Conservation (phyloP, 2,797 vertebrate species). For the Moxostoma hubbsi region DNA sequence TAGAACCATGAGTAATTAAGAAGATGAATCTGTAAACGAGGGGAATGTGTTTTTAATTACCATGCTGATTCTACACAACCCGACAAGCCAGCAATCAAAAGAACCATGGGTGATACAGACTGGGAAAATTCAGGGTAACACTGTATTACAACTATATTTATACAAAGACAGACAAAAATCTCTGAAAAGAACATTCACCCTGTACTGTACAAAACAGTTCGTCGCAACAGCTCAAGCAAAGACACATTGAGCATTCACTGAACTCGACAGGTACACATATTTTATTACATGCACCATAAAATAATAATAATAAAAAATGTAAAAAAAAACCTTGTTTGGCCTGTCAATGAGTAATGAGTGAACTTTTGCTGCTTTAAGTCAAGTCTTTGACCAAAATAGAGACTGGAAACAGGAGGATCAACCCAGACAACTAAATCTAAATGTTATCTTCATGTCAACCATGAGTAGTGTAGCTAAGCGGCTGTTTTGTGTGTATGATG, state of each 20-base stretch:
- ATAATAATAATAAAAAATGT: neutral
- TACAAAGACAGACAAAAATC: slow-evolving; percentile 4
- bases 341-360: slow-evolving; percentile 17
- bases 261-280: neutral
- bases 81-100: slow-evolving; percentile 27
- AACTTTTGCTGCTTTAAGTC: slow-evolving; percentile 17
- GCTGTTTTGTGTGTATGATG: neutral
- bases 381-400: slow-evolving; percentile 1
- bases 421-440: slow-evolving; percentile 21
- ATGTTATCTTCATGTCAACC: slow-evolving; percentile 47
- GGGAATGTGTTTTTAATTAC: slow-evolving; percentile 53
- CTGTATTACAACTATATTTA: slow-evolving; percentile 5
- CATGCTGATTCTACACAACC: slow-evolving; percentile 33
- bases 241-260: no score
- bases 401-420: slow-evolving; percentile 16
- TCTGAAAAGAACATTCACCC: no score
- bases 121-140: neutral
- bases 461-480: neutral
- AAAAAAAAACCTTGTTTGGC: slow-evolving; percentile 5
- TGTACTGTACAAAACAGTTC: neutral
- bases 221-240: neutral
- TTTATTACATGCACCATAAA: slow-evolving; percentile 2
- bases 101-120: neutral
- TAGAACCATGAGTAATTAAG: slow-evolving; percentile 54
- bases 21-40: slow-evolving; percentile 49